phyloP scores from a whole-genome alignment of 1,140 invertebrate species.

The Melipona quadrifasciata region DNA sequence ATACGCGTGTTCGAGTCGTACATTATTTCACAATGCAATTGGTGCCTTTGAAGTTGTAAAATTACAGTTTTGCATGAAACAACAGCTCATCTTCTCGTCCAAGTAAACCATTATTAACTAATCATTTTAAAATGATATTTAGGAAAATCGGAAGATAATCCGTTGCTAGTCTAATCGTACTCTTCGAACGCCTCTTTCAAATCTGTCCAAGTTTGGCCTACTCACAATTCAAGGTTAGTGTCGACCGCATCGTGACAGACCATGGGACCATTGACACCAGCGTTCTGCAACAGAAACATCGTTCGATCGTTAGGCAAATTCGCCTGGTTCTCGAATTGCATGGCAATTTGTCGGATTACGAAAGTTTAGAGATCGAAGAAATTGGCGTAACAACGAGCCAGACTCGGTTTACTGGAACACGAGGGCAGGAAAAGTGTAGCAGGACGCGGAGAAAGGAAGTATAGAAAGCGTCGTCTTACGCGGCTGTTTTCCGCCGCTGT shows the following conservation, averaged over 20 bases:
- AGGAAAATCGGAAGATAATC: no score
- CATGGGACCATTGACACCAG: slow-evolving; percentile 62
- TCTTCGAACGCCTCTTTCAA: not conserved
- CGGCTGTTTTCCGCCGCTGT: slow-evolving; percentile 50
- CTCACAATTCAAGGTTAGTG: slow-evolving; percentile 65
- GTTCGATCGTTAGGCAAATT: slow-evolving; percentile 17
- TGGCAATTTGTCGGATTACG: not conserved
- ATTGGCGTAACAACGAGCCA: not conserved
- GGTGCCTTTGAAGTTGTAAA: no score
- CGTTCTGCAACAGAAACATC: slow-evolving; percentile 59
- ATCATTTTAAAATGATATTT: no score
- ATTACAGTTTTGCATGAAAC: no score
- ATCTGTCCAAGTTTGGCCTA: not conserved
- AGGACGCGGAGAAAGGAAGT: slow-evolving; percentile 50
- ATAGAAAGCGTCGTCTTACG: slow-evolving; percentile 53
- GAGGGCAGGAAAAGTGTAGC: slow-evolving; percentile 49
- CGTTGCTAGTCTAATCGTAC: not conserved
- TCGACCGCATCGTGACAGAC: slow-evolving; percentile 66
- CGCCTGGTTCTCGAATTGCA: not conserved
- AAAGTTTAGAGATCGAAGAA: not conserved
- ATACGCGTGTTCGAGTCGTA: no score
- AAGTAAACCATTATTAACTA: not conserved
- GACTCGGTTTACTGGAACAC: slow-evolving; percentile 10
- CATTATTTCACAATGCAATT: no score
- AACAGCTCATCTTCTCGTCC: not conserved